Evolutionary conservation across 2,888 invertebrate genomes (phyloP).

Genomic region (Zaprionus bogoriensis): DNA sequence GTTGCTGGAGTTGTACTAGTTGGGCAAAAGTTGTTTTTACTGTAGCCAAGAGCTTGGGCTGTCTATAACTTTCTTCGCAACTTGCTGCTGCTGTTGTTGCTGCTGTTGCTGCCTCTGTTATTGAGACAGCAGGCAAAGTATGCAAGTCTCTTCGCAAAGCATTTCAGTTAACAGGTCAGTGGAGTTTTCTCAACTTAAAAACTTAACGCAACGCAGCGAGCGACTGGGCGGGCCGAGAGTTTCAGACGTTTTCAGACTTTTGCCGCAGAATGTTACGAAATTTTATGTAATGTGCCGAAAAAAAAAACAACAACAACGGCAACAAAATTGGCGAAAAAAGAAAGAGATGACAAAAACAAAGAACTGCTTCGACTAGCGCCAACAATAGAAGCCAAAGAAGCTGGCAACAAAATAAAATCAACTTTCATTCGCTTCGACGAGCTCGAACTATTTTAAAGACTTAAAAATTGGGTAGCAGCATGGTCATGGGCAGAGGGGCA

Average conservation of each 20-base stretch:
- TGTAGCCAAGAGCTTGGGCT: constrained; percentile 63
- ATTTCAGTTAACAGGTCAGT: constrained; percentile 76
- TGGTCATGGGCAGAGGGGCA: background rate
- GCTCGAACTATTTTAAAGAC: constrained; percentile 42
- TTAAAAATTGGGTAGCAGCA: background rate
- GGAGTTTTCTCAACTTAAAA: constrained; percentile 77
- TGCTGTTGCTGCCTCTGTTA: constrained; percentile 33
- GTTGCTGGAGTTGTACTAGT: constrained; percentile 56
- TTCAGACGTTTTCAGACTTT: constrained; percentile 55
- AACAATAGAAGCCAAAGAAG: constrained; percentile 20
- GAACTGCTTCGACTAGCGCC: constrained; percentile 17
- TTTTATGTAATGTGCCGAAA: constrained; percentile 76
- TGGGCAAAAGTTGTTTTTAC: constrained; percentile 77
- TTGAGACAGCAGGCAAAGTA: constrained; percentile 62
- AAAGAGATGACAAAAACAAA: constrained; percentile 22
- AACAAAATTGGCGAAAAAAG: constrained; percentile 5
- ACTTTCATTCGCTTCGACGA: constrained; percentile 59
- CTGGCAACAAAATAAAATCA: constrained; percentile 19
- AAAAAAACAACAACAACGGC: constrained; percentile 39
- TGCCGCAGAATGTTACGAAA: constrained; percentile 76
- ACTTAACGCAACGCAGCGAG: constrained; percentile 53
- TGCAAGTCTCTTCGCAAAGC: constrained; percentile 63
- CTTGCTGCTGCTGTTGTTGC: constrained; percentile 37
- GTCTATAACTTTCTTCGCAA: constrained; percentile 73
- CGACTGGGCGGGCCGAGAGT: constrained; percentile 25